A percentile compares a stretch with the other conserved stretches of the same genome.
phyloP scores from a whole-genome alignment of 2,113 vertebrate species.

The Callipepla californica region DNA sequence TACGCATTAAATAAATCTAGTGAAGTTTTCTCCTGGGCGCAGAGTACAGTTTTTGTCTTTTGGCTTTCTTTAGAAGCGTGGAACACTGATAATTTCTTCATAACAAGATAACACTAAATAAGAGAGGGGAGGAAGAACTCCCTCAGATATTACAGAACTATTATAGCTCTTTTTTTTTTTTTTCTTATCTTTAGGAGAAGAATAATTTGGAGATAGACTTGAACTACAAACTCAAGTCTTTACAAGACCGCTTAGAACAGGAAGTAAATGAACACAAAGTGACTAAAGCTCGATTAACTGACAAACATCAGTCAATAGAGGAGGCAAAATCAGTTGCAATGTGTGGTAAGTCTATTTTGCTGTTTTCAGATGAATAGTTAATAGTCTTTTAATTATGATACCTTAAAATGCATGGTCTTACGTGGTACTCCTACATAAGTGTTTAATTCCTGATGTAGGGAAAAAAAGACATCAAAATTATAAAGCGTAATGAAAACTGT shows the following conservation, averaged over 20 bases:
- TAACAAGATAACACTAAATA: background rate
- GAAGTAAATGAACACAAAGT: constrained; percentile 93
- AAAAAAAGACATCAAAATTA: background rate
- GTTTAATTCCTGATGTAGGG: background rate
- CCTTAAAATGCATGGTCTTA: background rate
- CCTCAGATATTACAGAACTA: background rate
- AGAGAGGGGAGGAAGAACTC: background rate
- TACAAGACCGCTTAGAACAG: constrained; percentile 95
- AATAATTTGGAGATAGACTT: constrained; percentile 98
- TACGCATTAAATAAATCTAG: background rate
- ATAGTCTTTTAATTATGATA: background rate
- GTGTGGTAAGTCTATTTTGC: constrained; percentile 85
- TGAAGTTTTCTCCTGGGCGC: background rate
- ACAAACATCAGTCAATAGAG: constrained; percentile 97
- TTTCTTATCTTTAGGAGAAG: constrained; percentile 86
- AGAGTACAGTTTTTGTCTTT: background rate
- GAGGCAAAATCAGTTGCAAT: constrained; percentile 95
- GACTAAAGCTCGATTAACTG: constrained; percentile 92
- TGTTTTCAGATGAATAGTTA: background rate
- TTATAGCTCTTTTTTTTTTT: background rate
- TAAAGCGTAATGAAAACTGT: background rate
- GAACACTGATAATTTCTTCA: background rate
- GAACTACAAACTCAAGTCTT: constrained; percentile 95
- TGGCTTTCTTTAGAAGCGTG: background rate
- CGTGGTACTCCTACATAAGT: background rate